Evolutionary conservation across 2,113 vertebrate genomes (phyloP), one percentile per base, ranked within the genome.

Genomic region (Alligator sinensis): DNA sequence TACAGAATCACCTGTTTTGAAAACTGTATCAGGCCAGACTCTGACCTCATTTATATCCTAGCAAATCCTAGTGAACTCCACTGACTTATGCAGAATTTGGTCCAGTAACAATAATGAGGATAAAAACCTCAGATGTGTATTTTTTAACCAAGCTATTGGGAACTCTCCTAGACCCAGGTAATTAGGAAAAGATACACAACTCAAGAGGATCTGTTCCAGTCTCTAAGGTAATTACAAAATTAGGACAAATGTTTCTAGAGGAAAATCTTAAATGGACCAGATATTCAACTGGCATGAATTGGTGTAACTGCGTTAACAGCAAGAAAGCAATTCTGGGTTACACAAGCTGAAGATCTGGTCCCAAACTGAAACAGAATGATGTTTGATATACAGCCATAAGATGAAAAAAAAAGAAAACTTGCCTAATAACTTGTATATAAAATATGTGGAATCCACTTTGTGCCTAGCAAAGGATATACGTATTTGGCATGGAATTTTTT

Each of bases 161-260:
- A 61, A 94, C 72, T 57, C 80, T 91, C 30, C 34, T 92, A 80
- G n/a, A 79, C 91, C 27, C 68, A 92, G 90, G 74, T 92, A 93
- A 96, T 96, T 94, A 94, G 92, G 38, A 93, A 81, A 84, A 88
- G 83, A 91, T 19, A 54, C 60, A 88, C 19, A 94, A 92, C 79
- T 92, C 11, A 2, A 76, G 90, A 92, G 85, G 60, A 84, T 91
- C 75, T 82, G 76, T 89, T 94, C 63, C 77, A 92, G 55, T 92
- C 92, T 87, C 82, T 87, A 24, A 84, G 89, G 85, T 80, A 91
- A 87, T 96, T 94, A 88, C 30, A 30, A 61, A 94, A 90, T 91
- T 96, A 94, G 91, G 91, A 95, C 86, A 92, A 77, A 94, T 93
- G 59, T 77, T 90, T 66, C 54, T 27, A 17, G 59, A 62, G 84